A percentile compares a stretch with the other conserved stretches of the same genome.
Conservation (phyloP, 1,140 invertebrate species). For the Drosophila nannoptera region DNA sequence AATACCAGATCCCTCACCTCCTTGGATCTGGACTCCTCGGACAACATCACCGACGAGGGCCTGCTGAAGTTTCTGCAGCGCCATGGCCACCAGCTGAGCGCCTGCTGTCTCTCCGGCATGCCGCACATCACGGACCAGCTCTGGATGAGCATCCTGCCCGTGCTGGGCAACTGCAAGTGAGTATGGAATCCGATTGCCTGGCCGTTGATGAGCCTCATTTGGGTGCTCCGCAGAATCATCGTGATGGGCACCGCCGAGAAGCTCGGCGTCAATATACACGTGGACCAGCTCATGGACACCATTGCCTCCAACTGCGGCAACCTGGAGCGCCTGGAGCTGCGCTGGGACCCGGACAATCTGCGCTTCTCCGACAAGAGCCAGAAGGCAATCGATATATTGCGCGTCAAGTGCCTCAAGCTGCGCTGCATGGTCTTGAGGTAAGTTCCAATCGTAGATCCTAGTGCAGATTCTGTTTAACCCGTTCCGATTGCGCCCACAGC, state of each 20-base stretch:
- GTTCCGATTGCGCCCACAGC: conserved; percentile 80
- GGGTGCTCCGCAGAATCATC: conserved; percentile 86
- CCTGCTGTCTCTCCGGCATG: conserved; percentile 95
- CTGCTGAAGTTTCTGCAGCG: conserved; percentile 94
- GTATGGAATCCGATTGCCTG: conserved; percentile 19
- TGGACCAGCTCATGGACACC: conserved; percentile 98
- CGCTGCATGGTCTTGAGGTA: conserved; percentile 91
- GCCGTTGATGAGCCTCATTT: not conserved
- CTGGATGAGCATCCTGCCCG: conserved; percentile 94
- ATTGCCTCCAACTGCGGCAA: conserved; percentile 95
- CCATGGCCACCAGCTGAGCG: conserved; percentile 92
- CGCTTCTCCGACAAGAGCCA: conserved; percentile 99
- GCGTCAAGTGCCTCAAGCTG: conserved; percentile 92
- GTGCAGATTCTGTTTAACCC: not conserved
- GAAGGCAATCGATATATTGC: conserved; percentile 94
- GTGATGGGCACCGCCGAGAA: conserved; percentile 98
- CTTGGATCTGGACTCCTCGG: conserved; percentile 95
- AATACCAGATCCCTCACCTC: conserved; percentile 89
- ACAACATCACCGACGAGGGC: conserved; percentile 95
- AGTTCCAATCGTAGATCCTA: conserved; percentile 37
- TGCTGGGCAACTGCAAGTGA: conserved; percentile 94
- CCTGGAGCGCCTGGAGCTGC: conserved; percentile 94
- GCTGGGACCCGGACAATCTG: conserved; percentile 98
- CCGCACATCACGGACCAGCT: conserved; percentile 98
- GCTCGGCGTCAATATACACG: conserved; percentile 96